Evolutionary conservation across 2,888 invertebrate genomes (phyloP), one percentile per base, ranked within the genome.

Genomic region (Anthrax anthrax): DNA sequence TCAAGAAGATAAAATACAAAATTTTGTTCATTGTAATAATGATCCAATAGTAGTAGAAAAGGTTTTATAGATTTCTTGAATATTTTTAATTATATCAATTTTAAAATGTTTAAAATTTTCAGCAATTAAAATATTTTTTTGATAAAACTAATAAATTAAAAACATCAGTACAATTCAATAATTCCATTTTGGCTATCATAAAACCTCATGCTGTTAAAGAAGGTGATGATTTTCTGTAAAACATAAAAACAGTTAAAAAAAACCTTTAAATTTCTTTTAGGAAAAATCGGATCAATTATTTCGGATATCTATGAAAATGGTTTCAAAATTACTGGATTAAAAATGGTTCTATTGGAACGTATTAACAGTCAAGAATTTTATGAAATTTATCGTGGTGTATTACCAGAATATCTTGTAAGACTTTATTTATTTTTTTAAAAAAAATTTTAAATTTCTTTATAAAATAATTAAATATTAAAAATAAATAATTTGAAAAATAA

Each of bases 301-400:
- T 72, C 74, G 45, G 76, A 76, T 29, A 88, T 94, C 42, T 75
- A 77, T 49, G 78, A 81, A n/a, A 77, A 78, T 46, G 81, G 83
- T 2, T 94, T 85, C 59, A 72, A 76, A 40, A 77, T 95, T 39
- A 80, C 83, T 0, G 89, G 86, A 0, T 70, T 92, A 50, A 81
- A 84, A 64, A 81, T 87, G 77, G 77, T 84, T 55, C 72, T 80
- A 50, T 72, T 95, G 56, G 86, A 84, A 56, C 79, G 80, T 51
- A 75, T 81, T 1, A 86, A 90, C 63, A 88, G 89, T 6, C 86
- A 88, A 56, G 91, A 94, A 63, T 94, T 94, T 69, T 80, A 84
- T 59, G 92, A 94, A 70, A 84, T 94, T 4, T 95, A 95, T 65
- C 88, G 88, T 63, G 91, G 90, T 2, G 85, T 90, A 44, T 74